Evolutionary conservation across 2,888 invertebrate species (phyloP).

Genomic region (Archaeoteleia sp.): DNA sequence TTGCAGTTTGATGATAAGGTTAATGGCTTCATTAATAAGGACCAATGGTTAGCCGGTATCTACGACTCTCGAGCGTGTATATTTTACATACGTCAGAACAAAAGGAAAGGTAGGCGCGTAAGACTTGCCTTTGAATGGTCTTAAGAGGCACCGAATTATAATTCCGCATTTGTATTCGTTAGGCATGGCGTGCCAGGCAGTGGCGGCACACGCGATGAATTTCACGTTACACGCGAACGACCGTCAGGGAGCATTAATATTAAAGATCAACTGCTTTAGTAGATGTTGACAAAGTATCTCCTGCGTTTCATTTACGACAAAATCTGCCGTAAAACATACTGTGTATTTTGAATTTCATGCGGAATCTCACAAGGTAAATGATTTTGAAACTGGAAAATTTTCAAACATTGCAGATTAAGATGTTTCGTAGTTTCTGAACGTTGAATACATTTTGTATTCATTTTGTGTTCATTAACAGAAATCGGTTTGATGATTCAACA

Average conservation of each 20-base stretch:
- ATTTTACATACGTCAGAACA: constrained; percentile 24
- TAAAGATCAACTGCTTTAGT: constrained; percentile 22
- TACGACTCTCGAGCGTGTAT: constrained; percentile 50
- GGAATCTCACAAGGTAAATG: too few relatives aligned
- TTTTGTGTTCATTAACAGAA: too few relatives aligned
- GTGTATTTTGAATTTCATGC: background rate
- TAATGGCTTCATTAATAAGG: constrained; percentile 66
- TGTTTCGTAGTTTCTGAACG: too few relatives aligned
- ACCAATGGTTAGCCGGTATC: constrained; percentile 59
- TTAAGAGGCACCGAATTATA: constrained; percentile 65
- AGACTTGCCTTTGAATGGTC: constrained; percentile 33
- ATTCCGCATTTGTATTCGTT: constrained; percentile 73
- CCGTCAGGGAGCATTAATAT: constrained; percentile 42
- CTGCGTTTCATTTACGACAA: constrained; percentile 11
- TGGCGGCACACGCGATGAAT: constrained; percentile 61
- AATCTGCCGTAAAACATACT: background rate
- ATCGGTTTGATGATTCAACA: too few relatives aligned
- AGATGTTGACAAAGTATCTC: constrained; percentile 31
- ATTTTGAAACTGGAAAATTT: too few relatives aligned
- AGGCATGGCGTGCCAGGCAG: constrained; percentile 59
- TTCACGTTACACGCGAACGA: constrained; percentile 67
- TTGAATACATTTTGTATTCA: too few relatives aligned
- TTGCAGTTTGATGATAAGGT: constrained; percentile 63
- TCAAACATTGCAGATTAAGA: too few relatives aligned
- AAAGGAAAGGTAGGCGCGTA: constrained; percentile 29